Base-by-base conservation (phyloP, 2,797 vertebrate genomes). In the Alauda arvensis region DNA sequence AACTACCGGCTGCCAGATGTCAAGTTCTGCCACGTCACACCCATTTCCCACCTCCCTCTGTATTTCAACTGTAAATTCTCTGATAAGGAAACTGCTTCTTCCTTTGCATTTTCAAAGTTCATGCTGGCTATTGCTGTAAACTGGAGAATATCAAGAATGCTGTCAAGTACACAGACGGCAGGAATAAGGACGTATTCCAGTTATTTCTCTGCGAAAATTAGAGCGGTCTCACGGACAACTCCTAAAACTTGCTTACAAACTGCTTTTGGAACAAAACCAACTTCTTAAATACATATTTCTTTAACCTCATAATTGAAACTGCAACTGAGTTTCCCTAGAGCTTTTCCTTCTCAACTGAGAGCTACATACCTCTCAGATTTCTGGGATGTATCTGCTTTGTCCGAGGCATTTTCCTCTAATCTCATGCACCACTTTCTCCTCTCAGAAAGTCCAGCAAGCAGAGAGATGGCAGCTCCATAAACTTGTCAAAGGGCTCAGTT, bases 381-480 rank as follows among this genome's bases (percentile, higher is more conserved):
- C 98, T 99, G 61, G 99, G 99, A 97, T 99, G 97, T 97, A 99
- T 99, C 97, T 99, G 99, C 96, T 99, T 99, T 74, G 99, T 99
- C 91, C 99, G 99, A 94, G 99, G 99, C 99, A 99, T 99, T 95
- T 97, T 97, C 93, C 96, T 97, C 95, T 82, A 95, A 83, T 98
- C 88, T 91, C 97, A 98, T 89, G 91, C 79, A 89, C 86, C 88
- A 77, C 94, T 93, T 96, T 95, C 94, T 94, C 90, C 92, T 96
- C 95, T 96, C 95, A 96, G 93, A 60, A 95, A 93, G 90, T 67
- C 90, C 81, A 94, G 92, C 93, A 91, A 95, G 92, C 93, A 95
- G 94, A 95, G 89, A 92, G 96, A 92, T 87, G 81, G 87, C 88
- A 96, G 96, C 95, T 97, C 97, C 97, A 97, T 97, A 97, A 96